Evolutionary conservation across 2,888 invertebrate species (phyloP).

Genomic region (Phaedon cochleariae): DNA sequence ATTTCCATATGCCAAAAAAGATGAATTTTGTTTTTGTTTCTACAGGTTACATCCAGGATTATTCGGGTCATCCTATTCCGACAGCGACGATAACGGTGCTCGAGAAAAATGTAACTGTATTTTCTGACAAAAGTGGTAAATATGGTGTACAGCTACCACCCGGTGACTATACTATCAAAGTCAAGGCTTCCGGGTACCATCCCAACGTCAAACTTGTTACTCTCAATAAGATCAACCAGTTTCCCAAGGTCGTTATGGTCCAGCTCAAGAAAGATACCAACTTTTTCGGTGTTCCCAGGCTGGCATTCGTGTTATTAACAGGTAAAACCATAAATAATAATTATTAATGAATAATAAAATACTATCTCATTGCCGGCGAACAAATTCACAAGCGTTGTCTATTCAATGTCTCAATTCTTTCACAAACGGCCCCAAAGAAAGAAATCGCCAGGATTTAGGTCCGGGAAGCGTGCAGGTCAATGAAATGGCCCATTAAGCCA

Average conservation of each 20-base stretch:
- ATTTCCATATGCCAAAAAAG: too few species aligned
- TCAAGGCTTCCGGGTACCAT: constrained; percentile 69
- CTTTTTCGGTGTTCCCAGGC: constrained; percentile 78
- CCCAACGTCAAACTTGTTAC: constrained; percentile 63
- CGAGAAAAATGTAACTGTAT: constrained; percentile 58
- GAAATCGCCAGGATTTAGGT: too few species aligned
- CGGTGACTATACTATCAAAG: constrained; percentile 66
- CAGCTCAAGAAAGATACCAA: constrained; percentile 73
- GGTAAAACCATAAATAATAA: constrained; percentile 62
- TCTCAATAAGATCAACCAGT: constrained; percentile 53
- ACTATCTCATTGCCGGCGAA: too few species aligned
- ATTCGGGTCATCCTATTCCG: constrained; percentile 67
- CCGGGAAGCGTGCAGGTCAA: too few species aligned
- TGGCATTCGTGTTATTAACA: constrained; percentile 77
- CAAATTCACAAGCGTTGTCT: too few species aligned
- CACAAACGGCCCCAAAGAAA: too few species aligned
- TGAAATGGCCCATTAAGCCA: too few species aligned
- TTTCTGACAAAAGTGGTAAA: constrained; percentile 62
- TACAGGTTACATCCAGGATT: constrained; percentile 70
- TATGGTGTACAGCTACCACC: constrained; percentile 64
- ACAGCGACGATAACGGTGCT: constrained; percentile 64
- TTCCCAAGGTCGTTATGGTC: constrained; percentile 71
- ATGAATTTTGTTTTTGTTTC: constrained; percentile 16
- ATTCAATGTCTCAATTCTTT: too few species aligned
- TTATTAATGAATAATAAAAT: too few species aligned